These are phyloP conservation scores for Pollicipes pollicipes DNA, from an alignment of 1,140 invertebrate genomes.

Conservation along the genomic window DNA sequence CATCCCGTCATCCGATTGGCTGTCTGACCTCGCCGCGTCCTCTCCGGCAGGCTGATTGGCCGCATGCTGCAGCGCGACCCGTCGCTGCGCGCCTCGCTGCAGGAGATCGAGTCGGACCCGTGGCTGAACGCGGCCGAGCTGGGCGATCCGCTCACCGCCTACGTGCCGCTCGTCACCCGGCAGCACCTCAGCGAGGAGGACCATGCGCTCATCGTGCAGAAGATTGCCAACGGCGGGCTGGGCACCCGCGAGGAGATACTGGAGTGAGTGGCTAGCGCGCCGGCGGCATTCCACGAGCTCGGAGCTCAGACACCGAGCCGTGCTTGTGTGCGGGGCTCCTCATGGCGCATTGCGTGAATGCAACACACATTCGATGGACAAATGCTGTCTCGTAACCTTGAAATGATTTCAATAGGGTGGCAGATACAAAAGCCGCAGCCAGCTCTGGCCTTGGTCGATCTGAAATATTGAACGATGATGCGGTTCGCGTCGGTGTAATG, in stretches of 20 bases:
- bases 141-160: slow-evolving; percentile 28
- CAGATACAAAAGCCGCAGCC: too few relatives aligned
- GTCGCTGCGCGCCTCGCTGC: slow-evolving; percentile 64
- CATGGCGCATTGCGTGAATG: too few relatives aligned
- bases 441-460: too few relatives aligned
- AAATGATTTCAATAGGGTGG: too few relatives aligned
- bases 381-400: too few relatives aligned
- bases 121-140: slow-evolving; percentile 40
- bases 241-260: slow-evolving; percentile 83
- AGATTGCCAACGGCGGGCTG: slow-evolving; percentile 90
- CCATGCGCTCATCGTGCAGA: slow-evolving; percentile 76
- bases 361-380: too few relatives aligned
- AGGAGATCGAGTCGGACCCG: slow-evolving; percentile 69
- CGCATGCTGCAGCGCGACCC: slow-evolving; percentile 86
- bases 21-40: background rate
- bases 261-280: slow-evolving; percentile 39
- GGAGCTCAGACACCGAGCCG: too few relatives aligned
- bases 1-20: background rate
- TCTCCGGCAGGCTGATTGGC: slow-evolving; percentile 50
- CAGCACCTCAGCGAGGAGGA: slow-evolving; percentile 80
- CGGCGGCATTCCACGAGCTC: too few relatives aligned
- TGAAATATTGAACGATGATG: too few relatives aligned
- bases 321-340: too few relatives aligned
- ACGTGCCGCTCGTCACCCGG: slow-evolving; percentile 57
- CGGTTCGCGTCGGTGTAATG: too few relatives aligned